Evolutionary conservation across 2,113 vertebrate genomes (phyloP), one percentile per base, ranked within the genome.

Genomic region (Xiphorhynchus elegans): DNA sequence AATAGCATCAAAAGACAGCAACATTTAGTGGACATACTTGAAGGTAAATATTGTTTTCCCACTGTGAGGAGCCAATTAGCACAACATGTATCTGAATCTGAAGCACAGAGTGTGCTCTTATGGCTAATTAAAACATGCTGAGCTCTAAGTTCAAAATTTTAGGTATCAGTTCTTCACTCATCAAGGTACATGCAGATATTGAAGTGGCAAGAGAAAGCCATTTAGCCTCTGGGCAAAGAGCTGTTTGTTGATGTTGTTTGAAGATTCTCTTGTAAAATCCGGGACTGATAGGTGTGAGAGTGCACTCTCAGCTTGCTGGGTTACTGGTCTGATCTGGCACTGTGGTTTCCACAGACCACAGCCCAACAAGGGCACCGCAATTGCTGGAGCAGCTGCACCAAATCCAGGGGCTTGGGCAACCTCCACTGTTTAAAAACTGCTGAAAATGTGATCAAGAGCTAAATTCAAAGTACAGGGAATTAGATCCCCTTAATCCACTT

Each of bases 141-240:
- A 89, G 83, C 64, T 74, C 50, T 35, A 83, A 74, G 70, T 90
- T 90, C 49, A 91, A 91, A 83, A 90, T 96, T 79, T 80, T 83
- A 91, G 84, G 59, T 87, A 55, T 59, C 63, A 86, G 66, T 84
- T 53, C 58, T 47, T 46, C 46, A n/a, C 60, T 77, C 64, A 40
- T 11, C 23, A 56, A 90, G 53, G 74, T 74, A 50, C n/a, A 19
- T n/a, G 67, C 29, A 82, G 79, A 77, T 76, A 83, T 26, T 11
- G 5, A 73, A 80, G 63, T 50, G 50, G 46, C 55, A 69, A 85
- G 42, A 91, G 42, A 76, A 93, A 93, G 21, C 63, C 67, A 67
- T 77, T 85, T 77, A 83, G 26, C 42, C 87, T 74, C 33, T 4
- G 6, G 63, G 47, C 17, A 95, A 25, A 33, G 10, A 56, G n/a